Base-by-base conservation (phyloP, 2,113 vertebrate genomes). In the Takifugu bimaculatus region DNA sequence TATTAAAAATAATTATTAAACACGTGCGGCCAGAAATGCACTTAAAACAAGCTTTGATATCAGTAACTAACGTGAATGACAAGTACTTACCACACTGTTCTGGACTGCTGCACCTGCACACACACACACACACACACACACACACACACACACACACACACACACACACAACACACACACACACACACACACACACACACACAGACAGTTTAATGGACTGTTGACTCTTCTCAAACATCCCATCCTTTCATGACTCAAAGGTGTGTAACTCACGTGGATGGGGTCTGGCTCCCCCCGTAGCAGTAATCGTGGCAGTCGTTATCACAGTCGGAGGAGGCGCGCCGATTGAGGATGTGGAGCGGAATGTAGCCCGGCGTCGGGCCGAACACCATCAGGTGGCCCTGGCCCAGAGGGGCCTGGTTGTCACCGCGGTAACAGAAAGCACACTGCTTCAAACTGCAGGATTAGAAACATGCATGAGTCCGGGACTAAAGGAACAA, bases 371-470 rank as follows among this genome's bases (percentile, higher is more conserved):
- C 96, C 9, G 94, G 94, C 1, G 96, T 95, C 5, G 94, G 93
- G 75, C 93, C 87, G 35, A 96, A 99, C 54, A 93, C 92, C 77
- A 93, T 94, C 75, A 99, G 88, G 65, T 93, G 94, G 49, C 96
- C 97, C 91, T 98, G 96, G 69, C 96, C 97, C 85, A 98, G 89
- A 15, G 93, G 91, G 84, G 94, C 94, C 56, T 50, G 48, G 5
- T 91, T 85, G 56, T 94, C 93, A 57, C 94, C 95, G 80, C 93
- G 93, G 87, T 95, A 95, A 90, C 97, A 99, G 87, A 99, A 99
- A 85, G 95, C 96, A 82, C 97, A 99, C 87, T 95, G 94, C 90
- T 94, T 94, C 86, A 96, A 92, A 67, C 95, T 99, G 86, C 0
- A 2, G 27, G 50, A 7, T 1, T 7, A 49, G n/a, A 54, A n/a